phyloP scores from a whole-genome alignment of 2,888 invertebrate species.

The Xylocampa areola region DNA sequence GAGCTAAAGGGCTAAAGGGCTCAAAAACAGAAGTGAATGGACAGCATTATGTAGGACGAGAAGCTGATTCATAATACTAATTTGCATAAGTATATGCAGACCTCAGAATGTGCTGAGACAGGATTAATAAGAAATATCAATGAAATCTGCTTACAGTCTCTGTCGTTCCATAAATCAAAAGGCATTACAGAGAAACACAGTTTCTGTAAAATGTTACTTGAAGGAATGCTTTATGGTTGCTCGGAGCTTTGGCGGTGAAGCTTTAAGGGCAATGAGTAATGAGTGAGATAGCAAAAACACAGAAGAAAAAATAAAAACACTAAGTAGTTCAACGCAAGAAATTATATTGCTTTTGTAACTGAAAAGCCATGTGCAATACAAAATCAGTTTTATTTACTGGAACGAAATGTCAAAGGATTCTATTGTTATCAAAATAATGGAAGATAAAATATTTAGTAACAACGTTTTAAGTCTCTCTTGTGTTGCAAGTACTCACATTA shows the following conservation, averaged over 20 bases:
- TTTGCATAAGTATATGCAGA: conserved; percentile 47
- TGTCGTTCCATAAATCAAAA: conserved; percentile 42
- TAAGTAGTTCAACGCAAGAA: conserved; percentile 2
- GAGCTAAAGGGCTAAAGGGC: conserved; percentile 30
- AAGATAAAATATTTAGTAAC: no score
- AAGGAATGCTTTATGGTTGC: conserved; percentile 35
- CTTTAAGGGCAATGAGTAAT: conserved; percentile 37
- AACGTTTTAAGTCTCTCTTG: conserved; percentile 16
- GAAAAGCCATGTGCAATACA: no score
- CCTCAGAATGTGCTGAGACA: conserved; percentile 23
- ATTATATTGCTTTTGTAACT: conserved; percentile 1
- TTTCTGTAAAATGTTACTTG: conserved; percentile 36
- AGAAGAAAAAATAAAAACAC: conserved; percentile 35
- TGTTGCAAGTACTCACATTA: conserved; percentile 19
- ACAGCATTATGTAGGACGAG: conserved; percentile 34
- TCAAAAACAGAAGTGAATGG: conserved; percentile 57
- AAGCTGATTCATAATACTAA: conserved; percentile 53
- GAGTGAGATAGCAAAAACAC: conserved; percentile 20
- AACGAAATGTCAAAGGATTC: background rate
- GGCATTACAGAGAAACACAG: conserved; percentile 27
- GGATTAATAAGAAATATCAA: conserved; percentile 56
- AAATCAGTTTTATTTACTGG: no score
- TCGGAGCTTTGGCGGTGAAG: conserved; percentile 12
- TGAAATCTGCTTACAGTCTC: conserved; percentile 42
- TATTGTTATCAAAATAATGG: no score